Percentiles rank a stretch among this genome's conserved stretches.
These are phyloP conservation scores for Didymodactylos carnosus DNA, from an alignment of 2,888 invertebrate genomes.

Conservation along the genomic window DNA sequence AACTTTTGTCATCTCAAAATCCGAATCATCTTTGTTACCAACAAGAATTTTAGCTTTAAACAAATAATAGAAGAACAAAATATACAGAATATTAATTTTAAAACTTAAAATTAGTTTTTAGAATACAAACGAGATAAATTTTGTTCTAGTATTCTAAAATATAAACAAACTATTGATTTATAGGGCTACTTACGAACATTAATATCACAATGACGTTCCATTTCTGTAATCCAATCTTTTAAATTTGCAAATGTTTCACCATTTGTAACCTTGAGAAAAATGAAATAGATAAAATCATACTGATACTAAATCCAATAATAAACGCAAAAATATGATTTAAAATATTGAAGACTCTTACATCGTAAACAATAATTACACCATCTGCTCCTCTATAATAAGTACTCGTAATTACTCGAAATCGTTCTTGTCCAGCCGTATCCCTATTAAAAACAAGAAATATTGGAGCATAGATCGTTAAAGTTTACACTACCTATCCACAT, in stretches of 20 bases:
- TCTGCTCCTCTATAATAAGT: slow-evolving; percentile 85
- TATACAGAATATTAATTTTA: too few relatives aligned
- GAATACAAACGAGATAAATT: too few relatives aligned
- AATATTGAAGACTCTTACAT: too few relatives aligned
- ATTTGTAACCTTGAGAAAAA: slow-evolving; percentile 40
- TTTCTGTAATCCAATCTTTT: slow-evolving; percentile 93
- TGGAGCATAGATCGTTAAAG: too few relatives aligned
- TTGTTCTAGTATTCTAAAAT: too few relatives aligned
- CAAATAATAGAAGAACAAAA: too few relatives aligned
- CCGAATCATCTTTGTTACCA: slow-evolving; percentile 34
- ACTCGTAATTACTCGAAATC: not conserved
- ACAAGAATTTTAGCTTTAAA: slow-evolving; percentile 24
- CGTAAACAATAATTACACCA: slow-evolving; percentile 96
- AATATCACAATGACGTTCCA: slow-evolving; percentile 96
- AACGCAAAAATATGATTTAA: too few relatives aligned
- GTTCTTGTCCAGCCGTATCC: not conserved
- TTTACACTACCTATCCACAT: slow-evolving; percentile 60
- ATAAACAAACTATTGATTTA: too few relatives aligned
- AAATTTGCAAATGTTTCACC: slow-evolving; percentile 98
- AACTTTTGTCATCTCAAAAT: slow-evolving; percentile 47
- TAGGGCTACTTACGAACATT: too few relatives aligned
- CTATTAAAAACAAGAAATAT: not conserved
- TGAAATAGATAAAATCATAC: too few relatives aligned
- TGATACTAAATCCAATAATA: too few relatives aligned
- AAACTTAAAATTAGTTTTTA: too few relatives aligned